These are phyloP conservation scores for Heteractis magnifica DNA, from an alignment of 92 coral and sea anemone genomes.

Conservation along the genomic window DNA sequence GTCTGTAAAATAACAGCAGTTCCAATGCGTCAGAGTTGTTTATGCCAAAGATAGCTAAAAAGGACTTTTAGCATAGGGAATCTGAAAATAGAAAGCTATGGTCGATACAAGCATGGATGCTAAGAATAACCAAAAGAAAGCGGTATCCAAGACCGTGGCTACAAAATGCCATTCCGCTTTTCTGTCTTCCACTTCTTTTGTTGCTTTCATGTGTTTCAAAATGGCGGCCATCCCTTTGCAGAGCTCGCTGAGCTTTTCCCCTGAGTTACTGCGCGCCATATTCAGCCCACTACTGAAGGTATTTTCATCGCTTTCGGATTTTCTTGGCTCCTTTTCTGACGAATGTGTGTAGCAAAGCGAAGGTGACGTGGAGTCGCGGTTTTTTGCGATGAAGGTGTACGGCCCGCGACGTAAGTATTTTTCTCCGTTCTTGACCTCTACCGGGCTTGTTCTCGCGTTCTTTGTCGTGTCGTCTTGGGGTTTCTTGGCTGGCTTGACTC, in stretches of 20 bases:
- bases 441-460: not conserved
- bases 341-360: not conserved
- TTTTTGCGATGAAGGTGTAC: constrained; percentile 14
- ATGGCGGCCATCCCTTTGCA: constrained; percentile 55
- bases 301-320: constrained; percentile 12
- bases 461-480: not conserved
- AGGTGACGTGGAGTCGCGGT: constrained; percentile 3
- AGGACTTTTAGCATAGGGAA: constrained; percentile 39
- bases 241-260: constrained; percentile 61
- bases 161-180: constrained; percentile 91
- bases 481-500: constrained; percentile 28
- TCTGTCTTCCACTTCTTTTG: constrained; percentile 47
- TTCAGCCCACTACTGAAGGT: constrained; percentile 31
- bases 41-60: not conserved
- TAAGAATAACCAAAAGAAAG: constrained; percentile 79
- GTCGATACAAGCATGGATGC: constrained; percentile 58
- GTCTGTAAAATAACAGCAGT: too few species aligned
- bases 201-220: constrained; percentile 58
- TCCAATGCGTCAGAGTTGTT: too few species aligned
- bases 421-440: not conserved
- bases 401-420: constrained; percentile 17
- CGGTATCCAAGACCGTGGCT: constrained; percentile 75
- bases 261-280: constrained; percentile 25
- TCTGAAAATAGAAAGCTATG: constrained; percentile 60
- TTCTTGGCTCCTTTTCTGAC: not conserved